Conservation (phyloP, 2,797 vertebrate species). For the Pseudochromis fuscus region DNA sequence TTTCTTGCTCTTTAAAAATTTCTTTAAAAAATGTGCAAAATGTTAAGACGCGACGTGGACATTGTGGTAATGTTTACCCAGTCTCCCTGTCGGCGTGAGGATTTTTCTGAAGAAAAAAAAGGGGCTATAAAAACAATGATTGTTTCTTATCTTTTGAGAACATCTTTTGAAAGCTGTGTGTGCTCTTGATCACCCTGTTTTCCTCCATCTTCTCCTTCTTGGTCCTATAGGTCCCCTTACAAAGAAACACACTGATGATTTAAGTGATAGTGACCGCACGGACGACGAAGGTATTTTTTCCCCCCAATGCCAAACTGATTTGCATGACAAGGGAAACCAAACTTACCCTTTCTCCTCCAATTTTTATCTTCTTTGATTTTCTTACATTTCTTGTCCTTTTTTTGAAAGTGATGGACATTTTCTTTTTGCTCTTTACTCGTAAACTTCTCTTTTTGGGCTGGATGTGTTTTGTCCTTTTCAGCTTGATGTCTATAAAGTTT, state of each 20-base stretch:
- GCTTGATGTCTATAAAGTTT: slow-evolving; percentile 94
- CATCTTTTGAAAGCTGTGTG: slow-evolving; percentile 89
- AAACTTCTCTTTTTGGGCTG: slow-evolving; percentile 90
- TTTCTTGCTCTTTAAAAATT: slow-evolving; percentile 75
- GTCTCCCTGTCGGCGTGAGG: slow-evolving; percentile 54
- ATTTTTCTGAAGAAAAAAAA: slow-evolving; percentile 61
- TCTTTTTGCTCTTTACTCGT: slow-evolving; percentile 92
- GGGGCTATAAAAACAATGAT: slow-evolving; percentile 51
- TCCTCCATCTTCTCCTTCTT: slow-evolving; percentile 98
- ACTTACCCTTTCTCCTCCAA: slow-evolving; percentile 83
- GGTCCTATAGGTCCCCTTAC: slow-evolving; percentile 99
- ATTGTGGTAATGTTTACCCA: slow-evolving; percentile 57
- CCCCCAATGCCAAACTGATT: slow-evolving; percentile 92
- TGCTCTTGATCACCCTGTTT: slow-evolving; percentile 85
- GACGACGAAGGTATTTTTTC: slow-evolving; percentile 99
- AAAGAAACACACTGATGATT: slow-evolving; percentile 99
- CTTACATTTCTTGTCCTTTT: slow-evolving; percentile 99
- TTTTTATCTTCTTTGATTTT: slow-evolving; percentile 97
- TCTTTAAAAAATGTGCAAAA: slow-evolving; percentile 58
- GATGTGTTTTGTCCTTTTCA: slow-evolving; percentile 99
- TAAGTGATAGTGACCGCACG: slow-evolving; percentile 99
- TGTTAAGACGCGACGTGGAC: slow-evolving; percentile 63
- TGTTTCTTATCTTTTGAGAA: slow-evolving; percentile 87
- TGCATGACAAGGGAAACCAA: slow-evolving; percentile 92
- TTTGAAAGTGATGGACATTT: slow-evolving; percentile 93